These are phyloP conservation scores for Scalopus aquaticus DNA, from an alignment of 2,113 vertebrate genomes.

Conservation along the genomic window DNA sequence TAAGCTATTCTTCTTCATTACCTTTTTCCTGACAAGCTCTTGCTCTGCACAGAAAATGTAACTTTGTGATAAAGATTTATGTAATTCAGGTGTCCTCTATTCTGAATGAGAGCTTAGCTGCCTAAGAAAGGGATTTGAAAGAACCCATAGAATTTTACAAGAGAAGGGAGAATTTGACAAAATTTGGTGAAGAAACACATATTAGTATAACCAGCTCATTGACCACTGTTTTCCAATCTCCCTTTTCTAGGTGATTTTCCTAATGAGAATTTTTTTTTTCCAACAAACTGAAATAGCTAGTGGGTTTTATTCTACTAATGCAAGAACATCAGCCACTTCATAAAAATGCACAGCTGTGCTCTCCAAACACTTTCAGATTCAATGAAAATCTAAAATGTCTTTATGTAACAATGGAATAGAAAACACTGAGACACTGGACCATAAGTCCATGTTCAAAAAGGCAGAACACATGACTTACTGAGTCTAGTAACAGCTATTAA, in stretches of 20 bases:
- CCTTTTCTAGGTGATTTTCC: not conserved
- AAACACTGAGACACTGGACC: not conserved
- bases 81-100: slow-evolving; percentile 90
- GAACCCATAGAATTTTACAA: slow-evolving; percentile 57
- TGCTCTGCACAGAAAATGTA: slow-evolving; percentile 91
- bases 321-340: not conserved
- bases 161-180: slow-evolving; percentile 43
- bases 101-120: slow-evolving; percentile 83
- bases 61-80: slow-evolving; percentile 95
- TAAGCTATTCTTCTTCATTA: slow-evolving; percentile 95
- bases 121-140: slow-evolving; percentile 67
- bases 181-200: slow-evolving; percentile 50
- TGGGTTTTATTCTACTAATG: not conserved
- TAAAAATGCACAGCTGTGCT: not conserved
- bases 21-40: slow-evolving; percentile 92
- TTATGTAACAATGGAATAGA: not conserved
- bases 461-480: not conserved
- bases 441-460: not conserved
- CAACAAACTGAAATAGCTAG: not conserved
- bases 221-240: not conserved
- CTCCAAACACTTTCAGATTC: not conserved
- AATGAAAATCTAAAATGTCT: not conserved
- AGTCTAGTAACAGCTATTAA: no score
- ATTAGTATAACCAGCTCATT: slow-evolving; percentile 48
- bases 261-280: slow-evolving; percentile 15